These are phyloP conservation scores for Lasioglossum malachurum DNA, from an alignment of 2,888 invertebrate genomes.

Conservation along the genomic window DNA sequence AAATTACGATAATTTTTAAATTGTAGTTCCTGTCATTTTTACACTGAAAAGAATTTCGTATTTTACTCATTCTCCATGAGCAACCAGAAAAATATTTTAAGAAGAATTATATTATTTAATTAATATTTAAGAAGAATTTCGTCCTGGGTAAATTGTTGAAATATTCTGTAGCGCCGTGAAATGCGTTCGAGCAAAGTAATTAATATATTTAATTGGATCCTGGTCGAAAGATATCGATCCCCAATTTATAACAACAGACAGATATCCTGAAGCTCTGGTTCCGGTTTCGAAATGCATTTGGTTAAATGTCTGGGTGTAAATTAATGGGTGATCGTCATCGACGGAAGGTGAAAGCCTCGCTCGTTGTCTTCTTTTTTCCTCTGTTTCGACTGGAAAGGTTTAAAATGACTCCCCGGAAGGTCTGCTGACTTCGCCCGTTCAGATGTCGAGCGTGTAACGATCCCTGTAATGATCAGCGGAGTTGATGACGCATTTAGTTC, in stretches of 20 bases:
- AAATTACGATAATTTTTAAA: too few relatives aligned
- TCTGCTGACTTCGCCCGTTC: conserved; percentile 52
- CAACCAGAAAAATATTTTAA: too few relatives aligned
- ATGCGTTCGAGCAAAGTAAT: neutral
- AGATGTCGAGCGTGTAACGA: conserved; percentile 60
- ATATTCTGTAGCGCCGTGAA: neutral
- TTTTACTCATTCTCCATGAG: too few relatives aligned
- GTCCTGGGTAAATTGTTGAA: neutral
- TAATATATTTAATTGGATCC: conserved; percentile 12
- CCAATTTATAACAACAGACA: conserved; percentile 9
- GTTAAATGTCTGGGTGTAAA: conserved; percentile 37
- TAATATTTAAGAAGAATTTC: too few relatives aligned
- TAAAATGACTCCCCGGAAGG: conserved; percentile 54
- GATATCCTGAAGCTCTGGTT: conserved; percentile 6
- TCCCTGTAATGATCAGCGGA: conserved; percentile 55
- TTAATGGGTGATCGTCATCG: conserved; percentile 44
- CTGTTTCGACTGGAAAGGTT: conserved; percentile 40
- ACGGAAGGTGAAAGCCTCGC: conserved; percentile 46
- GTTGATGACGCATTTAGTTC: conserved; percentile 61
- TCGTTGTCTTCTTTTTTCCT: conserved; percentile 13
- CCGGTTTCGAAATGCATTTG: conserved; percentile 16
- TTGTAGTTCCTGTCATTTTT: too few relatives aligned
- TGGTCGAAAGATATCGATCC: neutral
- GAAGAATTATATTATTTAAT: too few relatives aligned
- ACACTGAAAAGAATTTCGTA: too few relatives aligned